Conservation (phyloP, 2,797 vertebrate species). For the Dromococcyx pavoninus region DNA sequence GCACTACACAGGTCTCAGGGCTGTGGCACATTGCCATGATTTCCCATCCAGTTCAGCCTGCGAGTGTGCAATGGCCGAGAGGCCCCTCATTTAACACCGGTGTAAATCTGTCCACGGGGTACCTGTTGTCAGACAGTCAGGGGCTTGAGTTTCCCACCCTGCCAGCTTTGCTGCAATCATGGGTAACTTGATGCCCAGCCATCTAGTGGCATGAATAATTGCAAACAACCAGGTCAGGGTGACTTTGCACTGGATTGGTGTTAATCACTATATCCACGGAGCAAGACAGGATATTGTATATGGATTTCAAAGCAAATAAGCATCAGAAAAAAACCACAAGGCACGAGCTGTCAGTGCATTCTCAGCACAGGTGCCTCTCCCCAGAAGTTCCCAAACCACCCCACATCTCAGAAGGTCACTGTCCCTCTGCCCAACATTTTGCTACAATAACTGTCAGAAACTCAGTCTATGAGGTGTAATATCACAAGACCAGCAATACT, state of each 20-base stretch:
- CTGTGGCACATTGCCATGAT: not conserved
- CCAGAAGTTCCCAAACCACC: fast-evolving
- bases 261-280: not conserved
- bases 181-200: conserved; percentile 23
- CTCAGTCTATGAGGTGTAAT: fast-evolving
- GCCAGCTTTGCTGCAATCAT: not conserved
- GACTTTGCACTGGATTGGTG: not conserved
- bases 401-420: not conserved
- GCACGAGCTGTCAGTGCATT: not conserved
- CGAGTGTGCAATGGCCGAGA: not conserved
- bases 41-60: not conserved
- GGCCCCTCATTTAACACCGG: not conserved
- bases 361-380: not conserved
- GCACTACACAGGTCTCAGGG: not conserved
- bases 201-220: conserved; percentile 42
- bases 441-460: not conserved
- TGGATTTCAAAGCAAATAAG: conserved; percentile 44
- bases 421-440: not conserved
- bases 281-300: conserved; percentile 34
- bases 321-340: fast-evolving
- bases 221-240: not conserved
- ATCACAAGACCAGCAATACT: fast-evolving
- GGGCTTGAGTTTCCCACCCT: not conserved
- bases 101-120: conserved; percentile 44
- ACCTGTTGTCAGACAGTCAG: conserved; percentile 43